Percentiles rank a stretch among this genome's conserved stretches.
These are phyloP conservation scores for Drosophila setifemur DNA, from an alignment of 1,140 invertebrate species.

Conservation along the genomic window DNA sequence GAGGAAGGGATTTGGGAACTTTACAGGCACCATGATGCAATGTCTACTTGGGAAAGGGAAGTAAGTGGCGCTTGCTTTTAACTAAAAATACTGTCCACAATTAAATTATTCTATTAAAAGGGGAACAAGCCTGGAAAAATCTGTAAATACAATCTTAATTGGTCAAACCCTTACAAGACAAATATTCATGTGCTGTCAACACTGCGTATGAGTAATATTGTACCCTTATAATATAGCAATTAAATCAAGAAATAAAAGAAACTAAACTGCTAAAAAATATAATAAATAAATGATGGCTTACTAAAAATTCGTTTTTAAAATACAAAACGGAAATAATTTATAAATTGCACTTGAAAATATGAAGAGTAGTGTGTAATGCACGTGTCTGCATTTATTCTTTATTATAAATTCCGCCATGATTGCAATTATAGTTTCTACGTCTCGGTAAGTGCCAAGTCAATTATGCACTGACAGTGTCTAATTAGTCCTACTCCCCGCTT, in stretches of 20 bases:
- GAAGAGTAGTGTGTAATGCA: too few relatives aligned
- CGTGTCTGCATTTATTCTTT: background rate
- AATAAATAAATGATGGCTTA: too few relatives aligned
- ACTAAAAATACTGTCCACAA: background rate
- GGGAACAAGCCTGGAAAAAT: too few relatives aligned
- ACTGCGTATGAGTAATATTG: background rate
- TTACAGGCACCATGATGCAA: background rate
- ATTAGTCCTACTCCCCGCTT: constrained; percentile 45
- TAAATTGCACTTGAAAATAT: too few relatives aligned
- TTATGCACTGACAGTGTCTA: constrained; percentile 39
- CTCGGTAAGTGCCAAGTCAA: background rate
- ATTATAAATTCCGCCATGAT: background rate
- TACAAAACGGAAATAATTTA: too few relatives aligned
- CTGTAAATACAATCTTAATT: too few relatives aligned
- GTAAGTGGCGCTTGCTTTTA: background rate
- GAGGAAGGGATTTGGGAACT: background rate
- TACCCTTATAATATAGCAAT: too few relatives aligned
- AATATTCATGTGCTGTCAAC: too few relatives aligned
- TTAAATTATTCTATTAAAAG: too few relatives aligned
- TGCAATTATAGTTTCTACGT: constrained; percentile 4
- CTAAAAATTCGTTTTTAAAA: too few relatives aligned
- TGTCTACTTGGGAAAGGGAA: background rate
- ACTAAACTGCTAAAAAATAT: too few relatives aligned
- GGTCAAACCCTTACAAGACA: background rate
- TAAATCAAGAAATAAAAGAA: too few relatives aligned